Evolutionary conservation across 2,113 vertebrate species (phyloP).

Genomic region (Oncorhynchus gorbuscha): DNA sequence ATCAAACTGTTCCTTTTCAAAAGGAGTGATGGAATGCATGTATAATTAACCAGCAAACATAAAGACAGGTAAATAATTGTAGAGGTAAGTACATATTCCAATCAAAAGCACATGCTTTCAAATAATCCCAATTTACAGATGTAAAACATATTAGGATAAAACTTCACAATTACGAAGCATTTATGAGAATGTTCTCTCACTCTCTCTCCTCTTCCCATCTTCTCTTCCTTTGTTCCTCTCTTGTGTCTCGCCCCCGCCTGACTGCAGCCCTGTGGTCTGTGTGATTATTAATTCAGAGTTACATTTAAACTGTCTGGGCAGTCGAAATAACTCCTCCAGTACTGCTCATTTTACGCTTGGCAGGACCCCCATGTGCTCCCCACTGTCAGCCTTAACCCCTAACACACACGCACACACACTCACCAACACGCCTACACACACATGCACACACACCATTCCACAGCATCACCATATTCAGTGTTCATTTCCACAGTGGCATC

Average conservation of each 20-base stretch:
- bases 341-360: slow-evolving; percentile 50
- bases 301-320: slow-evolving; percentile 59
- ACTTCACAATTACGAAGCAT: not conserved
- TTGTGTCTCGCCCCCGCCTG: slow-evolving; percentile 43
- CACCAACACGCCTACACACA: too few species aligned
- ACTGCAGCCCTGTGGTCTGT: slow-evolving; percentile 41
- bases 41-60: too few species aligned
- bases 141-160: too few species aligned
- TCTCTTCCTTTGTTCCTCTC: slow-evolving; percentile 23
- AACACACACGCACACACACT: not conserved
- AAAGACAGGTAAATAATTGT: too few species aligned
- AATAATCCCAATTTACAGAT: too few species aligned
- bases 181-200: not conserved
- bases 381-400: slow-evolving; percentile 1
- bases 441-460: not conserved
- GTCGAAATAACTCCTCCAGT: slow-evolving; percentile 36
- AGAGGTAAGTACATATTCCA: too few species aligned
- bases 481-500: too few species aligned
- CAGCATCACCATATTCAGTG: too few species aligned
- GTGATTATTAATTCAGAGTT: slow-evolving; percentile 63
- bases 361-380: slow-evolving; percentile 23
- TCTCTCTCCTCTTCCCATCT: slow-evolving; percentile 8
- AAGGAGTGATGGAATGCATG: too few species aligned
- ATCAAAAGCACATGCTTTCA: too few species aligned
- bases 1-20: too few species aligned